These are phyloP conservation scores for Gymnarchus niloticus DNA, from an alignment of 2,113 vertebrate species.

Conservation along the genomic window DNA sequence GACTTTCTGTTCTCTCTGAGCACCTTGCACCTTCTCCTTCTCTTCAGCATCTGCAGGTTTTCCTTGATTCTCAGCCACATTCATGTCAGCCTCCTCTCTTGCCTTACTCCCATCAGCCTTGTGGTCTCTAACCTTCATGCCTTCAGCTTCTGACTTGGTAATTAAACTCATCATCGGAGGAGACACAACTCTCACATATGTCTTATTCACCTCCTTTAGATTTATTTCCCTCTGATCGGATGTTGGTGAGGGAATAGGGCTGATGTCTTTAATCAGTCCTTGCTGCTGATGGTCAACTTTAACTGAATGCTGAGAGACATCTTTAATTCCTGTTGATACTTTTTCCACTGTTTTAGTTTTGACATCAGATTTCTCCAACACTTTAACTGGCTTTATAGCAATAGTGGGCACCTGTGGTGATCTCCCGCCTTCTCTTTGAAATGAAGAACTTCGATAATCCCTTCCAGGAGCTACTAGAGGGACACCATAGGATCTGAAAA, in stretches of 20 bases:
- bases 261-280: slow-evolving; percentile 30
- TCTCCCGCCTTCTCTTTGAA: slow-evolving; percentile 63
- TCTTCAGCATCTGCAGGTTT: slow-evolving; percentile 22
- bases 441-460: slow-evolving; percentile 53
- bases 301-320: slow-evolving; percentile 31
- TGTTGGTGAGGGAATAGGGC: slow-evolving; percentile 34
- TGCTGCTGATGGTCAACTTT: slow-evolving; percentile 32
- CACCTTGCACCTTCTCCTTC: slow-evolving; percentile 27
- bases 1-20: slow-evolving; percentile 14
- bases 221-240: slow-evolving; percentile 27
- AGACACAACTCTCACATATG: slow-evolving; percentile 44
- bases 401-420: slow-evolving; percentile 46
- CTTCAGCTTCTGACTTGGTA: slow-evolving; percentile 41
- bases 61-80: slow-evolving; percentile 23
- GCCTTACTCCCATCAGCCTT: slow-evolving; percentile 41
- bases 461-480: slow-evolving; percentile 51
- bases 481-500: slow-evolving; percentile 45
- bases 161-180: slow-evolving; percentile 40
- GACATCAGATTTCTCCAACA: slow-evolving; percentile 35
- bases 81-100: slow-evolving; percentile 39
- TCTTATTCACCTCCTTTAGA: slow-evolving; percentile 35
- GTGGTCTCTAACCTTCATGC: slow-evolving; percentile 32
- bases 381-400: background rate
- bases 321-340: slow-evolving; percentile 47
- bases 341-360: slow-evolving; percentile 51